phyloP scores from a whole-genome alignment of 2,113 vertebrate species.

The Coptodon rendalli region DNA sequence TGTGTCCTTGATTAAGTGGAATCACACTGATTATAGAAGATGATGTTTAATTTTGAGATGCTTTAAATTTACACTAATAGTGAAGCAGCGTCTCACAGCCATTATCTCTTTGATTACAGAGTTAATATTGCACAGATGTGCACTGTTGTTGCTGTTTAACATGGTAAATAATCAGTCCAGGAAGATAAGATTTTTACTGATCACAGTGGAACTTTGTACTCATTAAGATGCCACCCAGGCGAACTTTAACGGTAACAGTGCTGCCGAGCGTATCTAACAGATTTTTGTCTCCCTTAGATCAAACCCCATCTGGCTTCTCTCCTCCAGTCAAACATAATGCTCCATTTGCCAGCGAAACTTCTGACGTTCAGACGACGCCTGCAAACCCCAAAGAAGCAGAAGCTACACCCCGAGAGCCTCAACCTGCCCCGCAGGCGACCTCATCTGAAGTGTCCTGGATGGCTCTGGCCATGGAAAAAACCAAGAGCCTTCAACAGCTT shows the following conservation, averaged over 20 bases:
- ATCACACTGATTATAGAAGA: not conserved
- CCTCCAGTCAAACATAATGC: not conserved
- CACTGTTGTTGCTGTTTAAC: not conserved
- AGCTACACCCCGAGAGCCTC: constrained; percentile 1
- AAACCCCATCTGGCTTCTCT: not conserved
- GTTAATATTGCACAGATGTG: not conserved
- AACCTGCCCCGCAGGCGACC: not conserved
- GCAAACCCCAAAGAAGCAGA: constrained; percentile 17
- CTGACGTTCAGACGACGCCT: not conserved
- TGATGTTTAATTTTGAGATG: not conserved
- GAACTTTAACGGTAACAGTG: not conserved
- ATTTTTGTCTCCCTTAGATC: constrained; percentile 32
- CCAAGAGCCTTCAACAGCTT: constrained; percentile 76
- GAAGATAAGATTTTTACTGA: constrained; percentile 9
- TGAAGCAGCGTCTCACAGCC: not conserved
- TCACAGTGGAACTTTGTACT: constrained; percentile 34
- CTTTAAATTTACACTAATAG: not conserved
- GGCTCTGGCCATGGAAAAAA: constrained; percentile 82
- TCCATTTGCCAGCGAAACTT: not conserved
- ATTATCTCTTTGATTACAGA: not conserved
- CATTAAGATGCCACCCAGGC: not conserved
- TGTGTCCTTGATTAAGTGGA: not conserved
- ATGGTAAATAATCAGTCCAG: constrained; percentile 10
- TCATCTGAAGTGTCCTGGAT: constrained; percentile 80
- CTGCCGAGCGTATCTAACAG: constrained; percentile 26